Percentiles rank a stretch among this genome's conserved stretches.
Evolutionary conservation across 2,797 vertebrate species (phyloP).

Genomic region (Saxicola maurus): DNA sequence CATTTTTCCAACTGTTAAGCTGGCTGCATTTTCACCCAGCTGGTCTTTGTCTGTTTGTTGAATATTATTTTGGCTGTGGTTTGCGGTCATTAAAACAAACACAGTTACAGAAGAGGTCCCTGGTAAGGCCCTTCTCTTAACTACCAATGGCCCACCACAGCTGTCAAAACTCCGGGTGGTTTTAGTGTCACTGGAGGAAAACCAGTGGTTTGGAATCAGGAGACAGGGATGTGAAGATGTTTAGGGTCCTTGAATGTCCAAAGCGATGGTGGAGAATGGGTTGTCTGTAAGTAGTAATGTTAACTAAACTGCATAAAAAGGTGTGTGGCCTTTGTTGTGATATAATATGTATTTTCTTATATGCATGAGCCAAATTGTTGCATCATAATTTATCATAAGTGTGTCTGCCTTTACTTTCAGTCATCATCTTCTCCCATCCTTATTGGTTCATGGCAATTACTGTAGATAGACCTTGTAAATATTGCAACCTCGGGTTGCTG

Average conservation of each 20-base stretch:
- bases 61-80: conserved; percentile 42
- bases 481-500: conserved; percentile 69
- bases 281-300: conserved; percentile 80
- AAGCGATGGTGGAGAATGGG: conserved; percentile 74
- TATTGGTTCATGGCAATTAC: conserved; percentile 72
- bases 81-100: conserved; percentile 48
- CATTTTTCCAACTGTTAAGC: conserved; percentile 56
- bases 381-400: conserved; percentile 75
- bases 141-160: conserved; percentile 47
- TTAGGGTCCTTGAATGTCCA: conserved; percentile 70
- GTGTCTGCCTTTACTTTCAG: conserved; percentile 73
- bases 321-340: conserved; percentile 82
- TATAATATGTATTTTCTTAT: conserved; percentile 80
- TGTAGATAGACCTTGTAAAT: conserved; percentile 82
- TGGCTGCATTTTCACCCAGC: conserved; percentile 46
- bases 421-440: conserved; percentile 69
- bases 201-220: conserved; percentile 63
- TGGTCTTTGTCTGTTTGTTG: conserved; percentile 59
- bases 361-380: conserved; percentile 81
- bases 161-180: conserved; percentile 39
- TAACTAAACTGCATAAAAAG: conserved; percentile 76
- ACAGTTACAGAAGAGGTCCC: conserved; percentile 51
- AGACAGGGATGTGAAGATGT: conserved; percentile 68
- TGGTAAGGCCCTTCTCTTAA: conserved; percentile 23
- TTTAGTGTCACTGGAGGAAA: conserved; percentile 51